phyloP scores from a whole-genome alignment of 2,797 vertebrate genomes.

The Diglossa cyanea region DNA sequence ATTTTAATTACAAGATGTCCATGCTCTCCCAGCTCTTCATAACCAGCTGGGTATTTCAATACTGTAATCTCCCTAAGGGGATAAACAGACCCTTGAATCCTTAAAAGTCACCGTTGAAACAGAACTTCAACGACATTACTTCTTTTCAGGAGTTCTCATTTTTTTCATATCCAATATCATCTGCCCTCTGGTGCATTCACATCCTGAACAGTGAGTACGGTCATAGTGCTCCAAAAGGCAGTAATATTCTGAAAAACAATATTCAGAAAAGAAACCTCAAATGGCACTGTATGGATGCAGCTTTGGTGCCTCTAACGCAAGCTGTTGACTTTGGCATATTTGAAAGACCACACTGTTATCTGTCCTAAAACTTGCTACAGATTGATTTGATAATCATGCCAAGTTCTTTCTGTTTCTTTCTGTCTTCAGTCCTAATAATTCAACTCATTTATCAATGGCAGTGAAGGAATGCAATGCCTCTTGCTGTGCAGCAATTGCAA shows the following conservation, averaged over 20 bases:
- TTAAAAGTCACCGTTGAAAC: not conserved
- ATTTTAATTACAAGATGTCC: not conserved
- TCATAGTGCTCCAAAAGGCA: not conserved
- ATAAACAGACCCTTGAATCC: not conserved
- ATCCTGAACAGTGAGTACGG: not conserved
- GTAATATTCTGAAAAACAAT: not conserved
- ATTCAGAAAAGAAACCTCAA: not conserved
- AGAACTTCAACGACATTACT: not conserved
- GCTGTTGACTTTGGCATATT: constrained; percentile 26
- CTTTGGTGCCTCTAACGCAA: not conserved
- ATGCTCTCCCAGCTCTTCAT: not conserved
- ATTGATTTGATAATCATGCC: constrained; percentile 20
- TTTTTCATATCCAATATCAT: not conserved
- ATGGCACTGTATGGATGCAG: not conserved
- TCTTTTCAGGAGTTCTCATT: not conserved
- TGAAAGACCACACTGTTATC: constrained; percentile 7
- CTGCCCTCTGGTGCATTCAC: not conserved
- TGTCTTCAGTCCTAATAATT: constrained; percentile 31
- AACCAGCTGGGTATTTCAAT: not conserved
- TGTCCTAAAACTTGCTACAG: constrained; percentile 29
- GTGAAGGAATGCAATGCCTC: not conserved
- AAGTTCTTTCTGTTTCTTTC: not conserved
- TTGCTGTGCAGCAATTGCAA: not conserved
- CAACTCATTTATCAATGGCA: constrained; percentile 7
- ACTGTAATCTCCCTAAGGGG: not conserved